phyloP scores from a whole-genome alignment of 2,113 vertebrate species.

The Ibidorhyncha struthersii region DNA sequence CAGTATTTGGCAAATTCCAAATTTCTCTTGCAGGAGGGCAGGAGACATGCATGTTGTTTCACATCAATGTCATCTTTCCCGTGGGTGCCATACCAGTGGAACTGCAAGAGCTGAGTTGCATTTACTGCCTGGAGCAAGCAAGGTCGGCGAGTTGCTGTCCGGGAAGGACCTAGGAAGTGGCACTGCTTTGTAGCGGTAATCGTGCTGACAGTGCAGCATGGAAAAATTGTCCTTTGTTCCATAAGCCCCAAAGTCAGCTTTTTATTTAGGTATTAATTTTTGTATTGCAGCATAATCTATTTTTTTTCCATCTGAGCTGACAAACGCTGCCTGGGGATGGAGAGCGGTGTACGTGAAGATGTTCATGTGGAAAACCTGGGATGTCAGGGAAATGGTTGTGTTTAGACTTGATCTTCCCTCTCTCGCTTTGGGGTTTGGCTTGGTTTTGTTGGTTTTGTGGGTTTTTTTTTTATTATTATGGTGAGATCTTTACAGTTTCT shows the following conservation, averaged over 20 bases:
- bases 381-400: background rate
- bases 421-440: background rate
- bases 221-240: background rate
- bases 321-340: background rate
- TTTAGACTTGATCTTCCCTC: background rate
- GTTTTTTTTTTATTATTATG: background rate
- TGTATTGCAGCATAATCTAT: background rate
- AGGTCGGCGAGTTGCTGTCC: background rate
- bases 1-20: background rate
- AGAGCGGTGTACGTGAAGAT: background rate
- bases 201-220: background rate
- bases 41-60: background rate
- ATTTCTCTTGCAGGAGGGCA: background rate
- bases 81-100: background rate
- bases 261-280: background rate
- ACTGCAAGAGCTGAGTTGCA: background rate
- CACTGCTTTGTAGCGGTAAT: background rate
- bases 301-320: background rate
- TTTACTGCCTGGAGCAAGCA: background rate
- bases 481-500: background rate
- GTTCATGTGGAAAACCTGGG: background rate
- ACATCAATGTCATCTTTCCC: background rate
- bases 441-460: background rate
- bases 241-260: background rate
- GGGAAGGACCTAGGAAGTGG: background rate